Evolutionary conservation across 2,888 invertebrate genomes (phyloP).

Genomic region (Malthinus seriepunctatus): DNA sequence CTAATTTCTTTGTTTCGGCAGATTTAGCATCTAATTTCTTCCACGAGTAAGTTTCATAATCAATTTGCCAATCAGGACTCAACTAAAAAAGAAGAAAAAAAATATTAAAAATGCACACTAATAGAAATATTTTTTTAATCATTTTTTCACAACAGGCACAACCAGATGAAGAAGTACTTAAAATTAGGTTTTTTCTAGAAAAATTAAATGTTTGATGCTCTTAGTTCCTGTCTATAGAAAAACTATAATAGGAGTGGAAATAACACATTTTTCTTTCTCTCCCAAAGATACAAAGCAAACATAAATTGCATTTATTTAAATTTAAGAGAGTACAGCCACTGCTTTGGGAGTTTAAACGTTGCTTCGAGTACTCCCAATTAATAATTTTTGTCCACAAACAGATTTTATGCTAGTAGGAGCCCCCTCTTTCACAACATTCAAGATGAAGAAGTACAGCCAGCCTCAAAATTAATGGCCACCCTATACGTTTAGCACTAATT

Average conservation of each 20-base stretch:
- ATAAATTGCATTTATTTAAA: not conserved
- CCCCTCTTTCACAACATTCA: too few species aligned
- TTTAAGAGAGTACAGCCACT: not conserved
- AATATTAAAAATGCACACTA: not conserved
- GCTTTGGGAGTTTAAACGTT: too few species aligned
- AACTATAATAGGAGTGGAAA: conserved; percentile 3
- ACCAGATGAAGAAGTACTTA: too few species aligned
- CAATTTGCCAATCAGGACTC: conserved; percentile 92
- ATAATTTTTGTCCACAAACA: too few species aligned
- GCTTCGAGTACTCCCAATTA: too few species aligned
- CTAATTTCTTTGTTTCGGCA: conserved; percentile 82
- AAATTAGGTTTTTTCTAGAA: too few species aligned
- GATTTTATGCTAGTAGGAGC: too few species aligned
- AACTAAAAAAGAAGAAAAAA: conserved; percentile 57
- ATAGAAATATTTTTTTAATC: not conserved
- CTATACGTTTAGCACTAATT: too few species aligned
- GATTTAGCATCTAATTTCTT: conserved; percentile 83
- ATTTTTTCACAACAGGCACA: too few species aligned
- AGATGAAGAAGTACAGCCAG: too few species aligned
- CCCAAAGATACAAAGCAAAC: not conserved
- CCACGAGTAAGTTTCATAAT: conserved; percentile 97
- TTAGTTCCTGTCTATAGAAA: conserved; percentile 6
- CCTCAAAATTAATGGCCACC: too few species aligned
- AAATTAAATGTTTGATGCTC: not conserved
- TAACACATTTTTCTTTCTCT: conserved; percentile 3